A percentile compares a stretch with the other conserved stretches of the same genome.
phyloP scores from a whole-genome alignment of 37 sponge, comb jelly and placozoan species.

The Ephydatia muelleri region DNA sequence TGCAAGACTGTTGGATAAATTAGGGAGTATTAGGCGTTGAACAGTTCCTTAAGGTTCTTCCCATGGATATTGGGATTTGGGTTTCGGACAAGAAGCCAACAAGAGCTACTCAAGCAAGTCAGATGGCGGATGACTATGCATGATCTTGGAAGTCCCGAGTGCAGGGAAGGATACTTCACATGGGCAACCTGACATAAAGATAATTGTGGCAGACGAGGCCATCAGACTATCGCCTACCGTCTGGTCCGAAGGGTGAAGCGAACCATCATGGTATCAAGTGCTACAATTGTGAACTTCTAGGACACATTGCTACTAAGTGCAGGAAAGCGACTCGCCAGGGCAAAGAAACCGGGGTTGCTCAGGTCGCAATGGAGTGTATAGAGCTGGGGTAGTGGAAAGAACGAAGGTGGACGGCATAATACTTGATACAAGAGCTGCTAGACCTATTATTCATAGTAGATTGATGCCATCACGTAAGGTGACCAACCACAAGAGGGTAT shows the following conservation, averaged over 20 bases:
- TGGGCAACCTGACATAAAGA: background rate
- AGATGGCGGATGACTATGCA: background rate
- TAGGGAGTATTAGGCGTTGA: constrained; percentile 5
- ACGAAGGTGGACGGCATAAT: constrained; percentile 11
- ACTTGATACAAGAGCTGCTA: constrained; percentile 21
- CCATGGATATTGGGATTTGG: background rate
- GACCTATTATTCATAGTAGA: constrained; percentile 13
- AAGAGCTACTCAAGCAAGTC: background rate
- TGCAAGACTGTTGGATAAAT: background rate
- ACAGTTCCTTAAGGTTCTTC: constrained; percentile 7
- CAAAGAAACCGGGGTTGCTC: background rate
- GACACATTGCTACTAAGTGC: background rate
- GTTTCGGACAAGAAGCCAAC: constrained; percentile 10
- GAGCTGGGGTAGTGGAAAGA: constrained; percentile 4
- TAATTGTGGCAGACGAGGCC: background rate
- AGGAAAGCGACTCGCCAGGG: background rate
- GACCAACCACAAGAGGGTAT: background rate
- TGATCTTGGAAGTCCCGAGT: background rate
- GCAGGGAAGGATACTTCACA: background rate
- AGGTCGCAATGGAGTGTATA: background rate
- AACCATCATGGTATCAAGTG: background rate
- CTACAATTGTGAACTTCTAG: background rate
- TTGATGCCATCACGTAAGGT: constrained; percentile 10
- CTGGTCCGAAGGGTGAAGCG: background rate
- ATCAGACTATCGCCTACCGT: background rate